Base-by-base conservation (phyloP, 2,888 invertebrate genomes). In the Dusona sp. region DNA sequence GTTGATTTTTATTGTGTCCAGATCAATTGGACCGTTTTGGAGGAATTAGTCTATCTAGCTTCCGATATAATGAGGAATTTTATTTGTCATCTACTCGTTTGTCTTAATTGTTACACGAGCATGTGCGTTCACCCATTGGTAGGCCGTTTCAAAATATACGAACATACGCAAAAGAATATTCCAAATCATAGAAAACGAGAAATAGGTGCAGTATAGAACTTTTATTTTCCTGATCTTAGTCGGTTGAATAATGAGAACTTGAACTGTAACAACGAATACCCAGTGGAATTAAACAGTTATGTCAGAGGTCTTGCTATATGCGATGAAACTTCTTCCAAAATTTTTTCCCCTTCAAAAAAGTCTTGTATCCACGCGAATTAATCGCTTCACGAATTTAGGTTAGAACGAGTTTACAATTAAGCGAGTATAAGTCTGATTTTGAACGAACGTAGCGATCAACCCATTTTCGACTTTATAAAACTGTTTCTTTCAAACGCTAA, bases 351-450 rank as follows among this genome's bases (percentile, higher is more conserved):
- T 78, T 51, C 22, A 45, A 75, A 42, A 25, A 64, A 57, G 4
- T 33, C 45, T 64, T 57, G n/a, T 64, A 64, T 78, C 19, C 22
- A 78, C 67, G 80, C 64, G 33, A 72, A 33, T 68, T 33, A 45
- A 48, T 51, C 29, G 61, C 72, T 84, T 84, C 74, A 75, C 75
- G 79, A 84, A 79, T 64, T 65, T 75, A 79, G 72, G 65, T 65
- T 77, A 70, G 67, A 61, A 70, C 65, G 77, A 72, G 77, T 67
- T 85, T 81, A 81, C 81, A 36, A 81, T 57, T 67, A 78, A 85
- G 70, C 80, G 84, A 80, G 77, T 77, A 84, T 70, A 84, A 84
- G 84, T 81, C 84, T 84, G 84, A 84, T 77, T 79, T 80, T 70
- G 77, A 65, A 64, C 54, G 79, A 77, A 45, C 64, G 57, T 57